Evolutionary conservation across 1,140 invertebrate species (phyloP).

Genomic region (Lithobius niger): DNA sequence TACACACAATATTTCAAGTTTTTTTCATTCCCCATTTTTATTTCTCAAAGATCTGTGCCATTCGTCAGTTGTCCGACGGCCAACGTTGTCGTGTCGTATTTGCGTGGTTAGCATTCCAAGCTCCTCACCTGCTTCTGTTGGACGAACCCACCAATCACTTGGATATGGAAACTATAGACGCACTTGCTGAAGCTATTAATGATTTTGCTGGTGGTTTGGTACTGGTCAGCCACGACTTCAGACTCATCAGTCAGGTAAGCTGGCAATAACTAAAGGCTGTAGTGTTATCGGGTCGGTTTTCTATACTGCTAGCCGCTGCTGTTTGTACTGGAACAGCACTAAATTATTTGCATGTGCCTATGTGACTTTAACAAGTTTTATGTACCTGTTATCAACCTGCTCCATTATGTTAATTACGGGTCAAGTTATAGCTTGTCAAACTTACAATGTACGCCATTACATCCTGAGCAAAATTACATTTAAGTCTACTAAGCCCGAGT

Average conservation of each 20-base stretch:
- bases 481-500: too few species aligned
- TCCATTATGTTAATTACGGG: neutral
- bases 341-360: neutral
- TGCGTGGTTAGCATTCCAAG: conserved; percentile 74
- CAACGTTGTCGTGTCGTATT: conserved; percentile 97
- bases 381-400: neutral
- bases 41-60: conserved; percentile 72
- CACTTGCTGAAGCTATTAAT: conserved; percentile 92
- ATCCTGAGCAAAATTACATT: too few species aligned
- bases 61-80: conserved; percentile 93
- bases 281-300: too few species aligned
- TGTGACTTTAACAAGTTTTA: neutral
- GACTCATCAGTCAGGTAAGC: conserved; percentile 89
- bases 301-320: too few species aligned
- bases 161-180: conserved; percentile 99
- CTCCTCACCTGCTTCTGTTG: conserved; percentile 80
- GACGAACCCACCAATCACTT: conserved; percentile 99
- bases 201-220: conserved; percentile 97
- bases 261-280: neutral
- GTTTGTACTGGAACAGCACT: too few species aligned
- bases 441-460: too few species aligned
- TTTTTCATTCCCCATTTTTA: neutral
- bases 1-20: too few species aligned
- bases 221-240: conserved; percentile 93
- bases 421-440: neutral